These are phyloP conservation scores for Hipparchia semele DNA, from an alignment of 2,888 invertebrate species.

Conservation along the genomic window DNA sequence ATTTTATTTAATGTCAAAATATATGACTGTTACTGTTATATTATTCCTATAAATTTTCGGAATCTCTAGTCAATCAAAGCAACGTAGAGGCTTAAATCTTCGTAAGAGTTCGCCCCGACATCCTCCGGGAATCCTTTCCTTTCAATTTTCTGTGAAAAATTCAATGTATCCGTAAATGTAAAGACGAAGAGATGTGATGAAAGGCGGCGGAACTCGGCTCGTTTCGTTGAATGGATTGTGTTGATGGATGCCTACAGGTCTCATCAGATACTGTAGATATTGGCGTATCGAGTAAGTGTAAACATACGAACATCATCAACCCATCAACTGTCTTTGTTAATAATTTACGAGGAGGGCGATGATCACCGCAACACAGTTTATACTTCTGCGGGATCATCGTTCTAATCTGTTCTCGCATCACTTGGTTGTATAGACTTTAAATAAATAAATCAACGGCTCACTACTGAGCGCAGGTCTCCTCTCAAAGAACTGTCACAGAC, in stretches of 20 bases:
- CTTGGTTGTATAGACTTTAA: too few species aligned
- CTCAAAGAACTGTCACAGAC: too few species aligned
- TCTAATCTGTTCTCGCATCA: too few species aligned
- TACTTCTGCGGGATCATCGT: too few species aligned
- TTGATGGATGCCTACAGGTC: not conserved
- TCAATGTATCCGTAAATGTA: constrained; percentile 58
- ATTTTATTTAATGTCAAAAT: not conserved
- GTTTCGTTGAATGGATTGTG: constrained; percentile 23
- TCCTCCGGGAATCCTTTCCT: constrained; percentile 66
- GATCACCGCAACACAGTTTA: too few species aligned
- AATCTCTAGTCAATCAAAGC: constrained; percentile 36
- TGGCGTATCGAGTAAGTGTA: too few species aligned
- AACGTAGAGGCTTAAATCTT: constrained; percentile 63
- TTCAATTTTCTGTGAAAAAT: constrained; percentile 62
- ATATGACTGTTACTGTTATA: not conserved
- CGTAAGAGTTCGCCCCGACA: constrained; percentile 56
- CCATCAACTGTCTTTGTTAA: too few species aligned
- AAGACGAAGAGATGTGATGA: constrained; percentile 47
- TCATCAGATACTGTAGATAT: too few species aligned
- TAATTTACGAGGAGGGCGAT: too few species aligned
- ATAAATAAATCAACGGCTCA: too few species aligned
- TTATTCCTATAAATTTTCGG: not conserved
- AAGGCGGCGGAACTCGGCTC: constrained; percentile 42
- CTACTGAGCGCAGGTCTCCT: too few species aligned
- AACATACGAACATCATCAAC: not conserved